phyloP scores from a whole-genome alignment of 2,113 vertebrate genomes.

The Triplophysa rosa region DNA sequence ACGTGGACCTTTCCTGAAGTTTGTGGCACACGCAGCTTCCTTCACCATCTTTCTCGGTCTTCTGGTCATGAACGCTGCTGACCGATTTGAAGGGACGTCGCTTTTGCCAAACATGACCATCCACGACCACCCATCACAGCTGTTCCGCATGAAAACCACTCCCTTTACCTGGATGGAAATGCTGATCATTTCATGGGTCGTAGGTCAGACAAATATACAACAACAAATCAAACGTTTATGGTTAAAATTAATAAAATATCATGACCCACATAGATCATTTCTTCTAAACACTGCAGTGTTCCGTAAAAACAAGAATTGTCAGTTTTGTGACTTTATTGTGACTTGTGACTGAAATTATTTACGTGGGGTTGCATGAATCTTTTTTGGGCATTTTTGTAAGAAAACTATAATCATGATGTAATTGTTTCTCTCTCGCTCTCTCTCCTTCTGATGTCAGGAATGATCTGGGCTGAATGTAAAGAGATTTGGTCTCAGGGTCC shows the following conservation, averaged over 20 bases:
- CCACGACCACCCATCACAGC: conserved; percentile 85
- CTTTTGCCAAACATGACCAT: conserved; percentile 90
- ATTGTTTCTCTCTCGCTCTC: not conserved
- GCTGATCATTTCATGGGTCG: conserved; percentile 95
- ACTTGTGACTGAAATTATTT: too few relatives aligned
- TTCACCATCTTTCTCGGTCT: conserved; percentile 92
- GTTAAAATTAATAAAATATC: too few relatives aligned
- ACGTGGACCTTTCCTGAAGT: conserved; percentile 94
- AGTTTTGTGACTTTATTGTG: too few relatives aligned
- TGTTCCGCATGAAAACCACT: conserved; percentile 96
- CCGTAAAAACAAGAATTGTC: too few relatives aligned
- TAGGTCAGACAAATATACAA: conserved; percentile 78
- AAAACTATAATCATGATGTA: not conserved
- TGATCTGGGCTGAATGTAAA: conserved; percentile 96
- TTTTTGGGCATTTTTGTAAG: not conserved
- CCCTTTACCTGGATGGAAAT: conserved; percentile 96
- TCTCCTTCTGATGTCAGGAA: conserved; percentile 73
- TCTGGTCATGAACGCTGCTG: conserved; percentile 91
- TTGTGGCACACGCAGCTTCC: conserved; percentile 93
- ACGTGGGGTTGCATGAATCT: too few relatives aligned
- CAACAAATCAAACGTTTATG: not conserved
- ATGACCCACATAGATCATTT: too few relatives aligned
- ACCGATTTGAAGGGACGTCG: conserved; percentile 90
- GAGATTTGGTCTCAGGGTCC: conserved; percentile 93
- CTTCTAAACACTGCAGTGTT: too few relatives aligned